Conservation (phyloP, 2,888 invertebrate species). For the Chymomyza amoena region DNA sequence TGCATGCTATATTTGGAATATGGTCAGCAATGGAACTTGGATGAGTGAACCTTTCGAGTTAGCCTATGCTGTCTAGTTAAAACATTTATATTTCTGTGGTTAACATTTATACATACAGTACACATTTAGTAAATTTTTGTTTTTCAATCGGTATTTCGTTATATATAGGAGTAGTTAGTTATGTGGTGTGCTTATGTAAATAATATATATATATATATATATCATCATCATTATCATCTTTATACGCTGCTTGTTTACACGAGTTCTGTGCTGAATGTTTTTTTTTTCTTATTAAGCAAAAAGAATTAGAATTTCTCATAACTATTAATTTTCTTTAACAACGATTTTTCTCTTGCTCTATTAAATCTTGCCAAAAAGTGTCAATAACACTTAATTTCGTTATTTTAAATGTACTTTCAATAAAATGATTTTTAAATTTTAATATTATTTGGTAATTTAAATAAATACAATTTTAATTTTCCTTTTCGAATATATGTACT, state of each 20-base stretch:
- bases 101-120: background rate
- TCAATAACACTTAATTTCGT: conserved; percentile 17
- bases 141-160: background rate
- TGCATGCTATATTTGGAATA: background rate
- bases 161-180: background rate
- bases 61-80: background rate
- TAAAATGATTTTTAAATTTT: conserved; percentile 19
- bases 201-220: background rate
- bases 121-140: background rate
- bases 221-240: background rate
- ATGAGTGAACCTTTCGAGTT: background rate
- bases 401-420: conserved; percentile 2
- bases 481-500: conserved; percentile 50
- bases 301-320: background rate
- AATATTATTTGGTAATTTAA: conserved; percentile 9
- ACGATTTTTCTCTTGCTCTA: background rate
- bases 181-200: background rate
- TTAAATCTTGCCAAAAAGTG: background rate
- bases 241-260: background rate
- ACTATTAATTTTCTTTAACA: background rate
- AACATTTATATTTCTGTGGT: background rate
- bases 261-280: background rate
- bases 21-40: background rate
- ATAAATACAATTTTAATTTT: conserved; percentile 50
- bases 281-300: background rate